Conservation (phyloP, 37 sponge, comb jelly and placozoan genomes). For the Haliclona indistincta region DNA sequence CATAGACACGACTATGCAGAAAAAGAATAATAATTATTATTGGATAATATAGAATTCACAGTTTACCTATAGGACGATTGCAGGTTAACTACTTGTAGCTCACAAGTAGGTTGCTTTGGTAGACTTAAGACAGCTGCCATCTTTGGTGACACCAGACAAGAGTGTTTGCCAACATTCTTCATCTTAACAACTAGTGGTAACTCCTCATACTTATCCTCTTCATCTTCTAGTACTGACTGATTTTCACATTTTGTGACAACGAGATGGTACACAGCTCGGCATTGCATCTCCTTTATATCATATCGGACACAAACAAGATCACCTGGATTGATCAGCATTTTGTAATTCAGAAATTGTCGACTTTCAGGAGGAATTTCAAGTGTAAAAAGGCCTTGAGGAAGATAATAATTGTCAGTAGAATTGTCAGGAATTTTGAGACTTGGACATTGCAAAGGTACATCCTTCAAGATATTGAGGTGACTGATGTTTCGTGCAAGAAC, state of each 20-base stretch:
- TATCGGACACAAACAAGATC: slow-evolving; percentile 52
- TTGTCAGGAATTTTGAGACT: background rate
- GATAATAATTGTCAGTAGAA: slow-evolving; percentile 25
- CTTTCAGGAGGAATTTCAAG: slow-evolving; percentile 11
- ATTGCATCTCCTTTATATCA: background rate
- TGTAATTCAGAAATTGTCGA: slow-evolving; percentile 7
- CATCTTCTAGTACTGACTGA: too few species aligned
- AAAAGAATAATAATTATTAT: background rate
- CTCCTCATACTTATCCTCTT: background rate
- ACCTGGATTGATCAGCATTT: slow-evolving; percentile 16
- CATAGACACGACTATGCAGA: slow-evolving; percentile 1
- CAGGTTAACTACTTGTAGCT: slow-evolving; percentile 24
- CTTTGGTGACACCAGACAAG: slow-evolving; percentile 3
- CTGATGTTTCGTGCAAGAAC: background rate
- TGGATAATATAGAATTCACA: background rate
- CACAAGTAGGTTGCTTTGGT: background rate
- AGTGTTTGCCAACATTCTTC: background rate
- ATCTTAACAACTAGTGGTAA: background rate
- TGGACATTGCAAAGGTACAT: slow-evolving; percentile 28
- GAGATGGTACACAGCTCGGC: slow-evolving; percentile 35
- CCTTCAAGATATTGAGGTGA: slow-evolving; percentile 12
- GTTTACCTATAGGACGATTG: slow-evolving; percentile 16
- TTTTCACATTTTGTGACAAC: slow-evolving; percentile 17
- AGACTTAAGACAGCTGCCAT: background rate
- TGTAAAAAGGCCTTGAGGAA: background rate